Evolutionary conservation across 2,888 invertebrate species (phyloP), one percentile per base, ranked within the genome.

Genomic region (Stegana nigrithorax): DNA sequence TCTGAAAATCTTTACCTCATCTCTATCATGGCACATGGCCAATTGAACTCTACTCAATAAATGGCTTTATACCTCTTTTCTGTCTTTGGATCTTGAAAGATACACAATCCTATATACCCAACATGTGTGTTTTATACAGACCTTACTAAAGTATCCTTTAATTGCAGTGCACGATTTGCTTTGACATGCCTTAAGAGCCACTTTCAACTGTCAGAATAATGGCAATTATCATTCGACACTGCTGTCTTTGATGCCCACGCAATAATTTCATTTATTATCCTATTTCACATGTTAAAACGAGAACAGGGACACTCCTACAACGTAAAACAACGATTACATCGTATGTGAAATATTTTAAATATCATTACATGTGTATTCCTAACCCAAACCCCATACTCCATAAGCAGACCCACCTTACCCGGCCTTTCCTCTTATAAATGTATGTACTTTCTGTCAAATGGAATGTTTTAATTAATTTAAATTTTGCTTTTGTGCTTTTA

Each of bases 381-480:
- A 3, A 32, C 32, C 8, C 14, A 2, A 50, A 17, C 47, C 62
- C 67, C 70, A 75, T n/a, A n/a, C n/a, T n/a, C n/a, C n/a, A n/a
- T n/a, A n/a, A n/a, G n/a, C n/a, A n/a, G n/a, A n/a, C n/a, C n/a
- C n/a, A n/a, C n/a, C n/a, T n/a, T n/a, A n/a, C n/a, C n/a, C n/a
- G n/a, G n/a, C n/a, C n/a, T n/a, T n/a, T n/a, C n/a, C n/a, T n/a
- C 73, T 77, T 75, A 78, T 65, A 75, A 73, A 76, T 75, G 69
- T 72, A 73, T n/a, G n/a, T n/a, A 73, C 74, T 71, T 72, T 65
- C 63, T 60, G 70, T 64, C 58, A 66, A 72, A 76, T 78, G 78
- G 75, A 79, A 79, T 79, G 75, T 67, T 73, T 69, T 77, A 75
- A 79, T 79, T 75, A 79, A 75, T 79, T 79, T 79, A 75, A 63